A percentile compares a stretch with the other conserved stretches of the same genome.
These are phyloP conservation scores for Cygnus atratus DNA, from an alignment of 2,113 vertebrate genomes.

Conservation along the genomic window DNA sequence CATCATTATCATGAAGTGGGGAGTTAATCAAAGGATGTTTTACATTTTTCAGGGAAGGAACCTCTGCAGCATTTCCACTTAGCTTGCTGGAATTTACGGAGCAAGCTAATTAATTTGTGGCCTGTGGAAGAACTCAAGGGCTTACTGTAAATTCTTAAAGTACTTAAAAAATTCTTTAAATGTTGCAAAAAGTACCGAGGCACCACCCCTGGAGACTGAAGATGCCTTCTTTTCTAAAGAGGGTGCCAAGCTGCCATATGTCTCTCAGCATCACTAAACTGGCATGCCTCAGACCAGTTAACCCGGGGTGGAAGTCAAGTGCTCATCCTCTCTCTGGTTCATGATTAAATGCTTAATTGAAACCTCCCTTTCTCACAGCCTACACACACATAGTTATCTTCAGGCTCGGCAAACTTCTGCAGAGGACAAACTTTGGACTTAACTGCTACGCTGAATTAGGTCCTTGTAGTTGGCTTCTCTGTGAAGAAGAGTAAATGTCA, in stretches of 20 bases:
- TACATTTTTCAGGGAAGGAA: conserved; percentile 22
- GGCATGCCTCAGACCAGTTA: neutral
- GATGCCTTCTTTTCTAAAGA: neutral
- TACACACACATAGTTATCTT: neutral
- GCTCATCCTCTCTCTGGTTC: neutral
- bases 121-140: conserved; percentile 17
- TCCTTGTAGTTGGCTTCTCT: neutral
- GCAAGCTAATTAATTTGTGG: conserved; percentile 52
- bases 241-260: neutral
- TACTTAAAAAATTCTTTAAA: conserved; percentile 15
- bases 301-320: neutral
- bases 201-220: neutral
- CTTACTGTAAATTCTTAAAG: conserved; percentile 35
- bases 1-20: conserved; percentile 21
- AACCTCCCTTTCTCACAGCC: neutral
- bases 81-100: conserved; percentile 37
- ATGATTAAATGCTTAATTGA: neutral
- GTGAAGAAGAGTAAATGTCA: conserved; percentile 9
- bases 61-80: conserved; percentile 35
- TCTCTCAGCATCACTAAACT: neutral
- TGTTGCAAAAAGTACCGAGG: neutral
- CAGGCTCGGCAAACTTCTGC: accelerated
- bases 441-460: neutral
- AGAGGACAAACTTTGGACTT: neutral
- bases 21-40: conserved; percentile 45